Conservation (phyloP, 2,888 invertebrate species). For the Anthoptus insignis region DNA sequence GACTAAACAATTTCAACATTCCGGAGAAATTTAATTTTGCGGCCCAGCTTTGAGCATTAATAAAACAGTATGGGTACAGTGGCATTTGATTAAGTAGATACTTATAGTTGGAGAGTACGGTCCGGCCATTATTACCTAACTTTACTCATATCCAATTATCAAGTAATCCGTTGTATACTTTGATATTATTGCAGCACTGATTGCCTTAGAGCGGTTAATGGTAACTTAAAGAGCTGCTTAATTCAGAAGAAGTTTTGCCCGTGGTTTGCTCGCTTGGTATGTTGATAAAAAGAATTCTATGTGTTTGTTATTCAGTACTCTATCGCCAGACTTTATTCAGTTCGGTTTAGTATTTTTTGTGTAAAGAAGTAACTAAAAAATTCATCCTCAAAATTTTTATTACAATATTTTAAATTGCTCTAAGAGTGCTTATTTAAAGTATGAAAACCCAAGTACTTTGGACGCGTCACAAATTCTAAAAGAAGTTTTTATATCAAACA, state of each 20-base stretch:
- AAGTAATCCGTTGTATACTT: too few species aligned
- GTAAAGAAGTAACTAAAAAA: too few species aligned
- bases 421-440: not conserved
- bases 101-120: not conserved
- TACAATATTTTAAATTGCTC: not conserved
- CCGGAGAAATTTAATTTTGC: conserved; percentile 54
- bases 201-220: too few species aligned
- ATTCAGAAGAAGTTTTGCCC: too few species aligned
- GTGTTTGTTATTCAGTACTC: too few species aligned
- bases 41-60: conserved; percentile 46
- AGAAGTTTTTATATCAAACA: conserved; percentile 29
- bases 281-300: too few species aligned
- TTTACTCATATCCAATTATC: not conserved
- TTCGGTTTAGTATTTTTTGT: too few species aligned
- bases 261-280: too few species aligned
- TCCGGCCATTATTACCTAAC: not conserved
- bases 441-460: not conserved
- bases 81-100: conserved; percentile 13
- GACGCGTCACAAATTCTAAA: conserved; percentile 7
- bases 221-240: too few species aligned
- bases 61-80: conserved; percentile 44
- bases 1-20: conserved; percentile 57
- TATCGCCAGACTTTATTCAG: too few species aligned
- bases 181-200: too few species aligned
- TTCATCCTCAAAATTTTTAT: too few species aligned